Conservation (phyloP, 2,113 vertebrate species). For the Macroglossus sobrinus region DNA sequence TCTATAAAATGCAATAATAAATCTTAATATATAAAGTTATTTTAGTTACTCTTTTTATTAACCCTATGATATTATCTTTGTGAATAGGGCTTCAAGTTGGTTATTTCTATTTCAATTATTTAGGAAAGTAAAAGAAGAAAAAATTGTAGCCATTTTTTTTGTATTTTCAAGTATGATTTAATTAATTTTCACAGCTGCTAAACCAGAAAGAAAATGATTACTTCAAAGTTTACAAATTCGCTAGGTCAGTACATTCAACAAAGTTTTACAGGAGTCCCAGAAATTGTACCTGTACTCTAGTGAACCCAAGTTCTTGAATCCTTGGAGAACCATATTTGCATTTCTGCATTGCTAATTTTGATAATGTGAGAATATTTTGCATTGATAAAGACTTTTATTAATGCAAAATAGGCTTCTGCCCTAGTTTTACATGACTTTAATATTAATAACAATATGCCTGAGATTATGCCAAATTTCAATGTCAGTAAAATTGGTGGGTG, state of each 20-base stretch:
- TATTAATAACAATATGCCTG: constrained; percentile 79
- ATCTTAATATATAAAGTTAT: constrained; percentile 15
- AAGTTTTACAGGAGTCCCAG: constrained; percentile 43
- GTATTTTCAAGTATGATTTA: constrained; percentile 65
- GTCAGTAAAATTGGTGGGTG: constrained; percentile 73
- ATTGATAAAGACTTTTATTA: constrained; percentile 76
- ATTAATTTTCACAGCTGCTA: constrained; percentile 71
- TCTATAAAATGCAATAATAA: constrained; percentile 1
- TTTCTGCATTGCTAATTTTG: constrained; percentile 77
- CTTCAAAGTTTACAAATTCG: constrained; percentile 73
- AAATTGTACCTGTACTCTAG: constrained; percentile 40
- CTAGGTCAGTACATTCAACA: constrained; percentile 65
- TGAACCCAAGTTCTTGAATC: constrained; percentile 52
- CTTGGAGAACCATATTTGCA: constrained; percentile 70
- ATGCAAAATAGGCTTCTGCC: constrained; percentile 68
- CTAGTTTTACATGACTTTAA: constrained; percentile 80
- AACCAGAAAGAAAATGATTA: constrained; percentile 66
- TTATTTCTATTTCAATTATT: constrained; percentile 11
- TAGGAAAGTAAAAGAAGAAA: constrained; percentile 5
- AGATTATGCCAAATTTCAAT: constrained; percentile 71
- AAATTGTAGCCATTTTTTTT: background rate
- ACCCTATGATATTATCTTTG: background rate
- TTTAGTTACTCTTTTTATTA: background rate
- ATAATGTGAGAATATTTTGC: constrained; percentile 74
- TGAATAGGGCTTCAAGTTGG: background rate